Conservation (phyloP, 1,140 invertebrate species). For the Drosophila ironensis region DNA sequence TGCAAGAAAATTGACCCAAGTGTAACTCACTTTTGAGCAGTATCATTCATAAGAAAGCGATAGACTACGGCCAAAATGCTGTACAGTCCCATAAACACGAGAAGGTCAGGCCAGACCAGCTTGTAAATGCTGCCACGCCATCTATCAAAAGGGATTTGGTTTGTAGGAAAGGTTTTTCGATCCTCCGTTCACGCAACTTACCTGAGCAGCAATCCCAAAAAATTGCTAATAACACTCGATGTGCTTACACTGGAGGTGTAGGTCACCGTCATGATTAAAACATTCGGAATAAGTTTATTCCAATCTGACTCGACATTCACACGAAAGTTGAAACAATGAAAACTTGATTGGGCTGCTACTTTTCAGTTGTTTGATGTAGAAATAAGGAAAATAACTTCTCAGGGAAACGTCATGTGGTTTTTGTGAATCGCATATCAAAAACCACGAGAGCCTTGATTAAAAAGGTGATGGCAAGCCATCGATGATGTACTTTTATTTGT, state of each 20-base stretch:
- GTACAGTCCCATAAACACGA: slow-evolving; percentile 91
- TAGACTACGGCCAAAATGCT: slow-evolving; percentile 92
- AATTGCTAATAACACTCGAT: slow-evolving; percentile 53
- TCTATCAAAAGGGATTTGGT: slow-evolving; percentile 84
- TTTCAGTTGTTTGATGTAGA: neutral
- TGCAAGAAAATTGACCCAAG: neutral
- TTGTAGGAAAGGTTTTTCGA: neutral
- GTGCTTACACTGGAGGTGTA: slow-evolving; percentile 62
- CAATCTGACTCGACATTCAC: neutral
- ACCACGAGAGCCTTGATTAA: slow-evolving; percentile 3
- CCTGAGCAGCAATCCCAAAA: slow-evolving; percentile 55
- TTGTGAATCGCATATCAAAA: neutral
- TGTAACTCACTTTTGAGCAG: slow-evolving; percentile 86
- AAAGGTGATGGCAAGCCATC: neutral
- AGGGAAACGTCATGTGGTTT: neutral
- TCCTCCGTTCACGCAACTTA: too few species aligned
- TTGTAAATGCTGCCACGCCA: slow-evolving; percentile 99
- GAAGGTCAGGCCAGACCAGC: slow-evolving; percentile 94
- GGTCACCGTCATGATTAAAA: slow-evolving; percentile 65
- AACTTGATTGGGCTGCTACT: neutral
- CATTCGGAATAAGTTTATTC: neutral
- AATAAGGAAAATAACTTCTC: neutral
- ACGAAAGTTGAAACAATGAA: neutral
- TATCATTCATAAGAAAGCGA: slow-evolving; percentile 88
- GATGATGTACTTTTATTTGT: neutral